Conservation (phyloP, 1,140 invertebrate species). For the Aphaenogaster ashmeadi region DNA sequence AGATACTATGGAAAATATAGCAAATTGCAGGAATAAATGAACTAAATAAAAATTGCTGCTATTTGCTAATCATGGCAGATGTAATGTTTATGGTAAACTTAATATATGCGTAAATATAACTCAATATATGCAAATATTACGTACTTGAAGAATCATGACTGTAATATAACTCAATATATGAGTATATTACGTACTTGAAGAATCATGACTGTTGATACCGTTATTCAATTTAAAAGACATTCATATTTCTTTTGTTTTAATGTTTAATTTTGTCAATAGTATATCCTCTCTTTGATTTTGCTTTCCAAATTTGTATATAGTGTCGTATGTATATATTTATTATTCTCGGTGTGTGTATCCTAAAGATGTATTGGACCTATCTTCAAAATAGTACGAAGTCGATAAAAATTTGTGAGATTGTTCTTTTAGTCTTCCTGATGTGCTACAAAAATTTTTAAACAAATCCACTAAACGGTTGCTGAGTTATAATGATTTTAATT, state of each 20-base stretch:
- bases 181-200: background rate
- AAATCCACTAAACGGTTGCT: too few relatives aligned
- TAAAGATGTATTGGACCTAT: too few relatives aligned
- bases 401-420: too few relatives aligned
- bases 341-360: background rate
- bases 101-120: background rate
- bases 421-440: too few relatives aligned
- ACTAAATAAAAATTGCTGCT: conserved; percentile 15
- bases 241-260: background rate
- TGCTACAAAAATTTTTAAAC: too few relatives aligned
- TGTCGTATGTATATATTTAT: background rate
- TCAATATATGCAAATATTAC: too few relatives aligned
- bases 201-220: background rate
- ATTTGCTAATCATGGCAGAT: background rate
- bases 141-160: background rate
- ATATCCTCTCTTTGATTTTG: background rate
- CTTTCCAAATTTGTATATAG: background rate
- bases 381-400: too few relatives aligned
- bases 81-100: background rate
- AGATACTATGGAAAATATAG: background rate
- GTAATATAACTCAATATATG: background rate
- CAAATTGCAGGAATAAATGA: conserved; percentile 10
- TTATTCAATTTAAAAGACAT: background rate
- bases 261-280: background rate
- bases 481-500: too few relatives aligned